Evolutionary conservation across 1,140 invertebrate genomes (phyloP).

Genomic region (Zaprionus ghesquierei): DNA sequence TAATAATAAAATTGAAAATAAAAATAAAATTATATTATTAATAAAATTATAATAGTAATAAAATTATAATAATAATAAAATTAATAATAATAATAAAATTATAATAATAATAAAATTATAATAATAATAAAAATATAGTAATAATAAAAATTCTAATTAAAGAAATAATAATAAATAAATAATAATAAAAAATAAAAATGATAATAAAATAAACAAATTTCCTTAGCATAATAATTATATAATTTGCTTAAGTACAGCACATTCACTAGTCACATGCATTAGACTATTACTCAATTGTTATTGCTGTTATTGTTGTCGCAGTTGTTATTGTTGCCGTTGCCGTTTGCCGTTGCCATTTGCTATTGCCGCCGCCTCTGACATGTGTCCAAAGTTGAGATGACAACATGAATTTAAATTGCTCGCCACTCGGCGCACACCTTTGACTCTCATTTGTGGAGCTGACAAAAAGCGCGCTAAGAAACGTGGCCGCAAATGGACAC

Average conservation of each 20-base stretch:
- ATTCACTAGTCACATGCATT: not conserved
- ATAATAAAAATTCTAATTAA: not conserved
- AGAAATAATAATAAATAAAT: not conserved
- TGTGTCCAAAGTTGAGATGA: conserved; percentile 24
- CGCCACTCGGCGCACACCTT: conserved; percentile 24
- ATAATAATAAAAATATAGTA: not conserved
- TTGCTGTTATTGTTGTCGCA: not conserved
- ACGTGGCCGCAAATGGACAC: conserved; percentile 12
- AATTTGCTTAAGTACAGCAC: not conserved
- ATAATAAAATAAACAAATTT: not conserved
- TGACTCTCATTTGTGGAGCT: conserved; percentile 23
- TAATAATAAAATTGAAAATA: too few relatives aligned
- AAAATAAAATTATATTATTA: too few relatives aligned
- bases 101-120: not conserved
- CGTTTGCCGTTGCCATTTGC: not conserved
- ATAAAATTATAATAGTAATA: too few relatives aligned
- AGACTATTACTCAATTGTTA: conserved; percentile 3
- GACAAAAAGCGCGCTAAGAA: conserved; percentile 7
- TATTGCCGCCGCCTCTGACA: conserved; percentile 23
- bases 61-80: too few relatives aligned
- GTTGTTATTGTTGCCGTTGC: not conserved
- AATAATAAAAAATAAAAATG: not conserved
- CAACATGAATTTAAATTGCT: conserved; percentile 46
- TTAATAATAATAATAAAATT: too few relatives aligned
- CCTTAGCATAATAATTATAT: not conserved